Evolutionary conservation across 1,140 invertebrate species (phyloP).

Genomic region (Heliconius melpomene): DNA sequence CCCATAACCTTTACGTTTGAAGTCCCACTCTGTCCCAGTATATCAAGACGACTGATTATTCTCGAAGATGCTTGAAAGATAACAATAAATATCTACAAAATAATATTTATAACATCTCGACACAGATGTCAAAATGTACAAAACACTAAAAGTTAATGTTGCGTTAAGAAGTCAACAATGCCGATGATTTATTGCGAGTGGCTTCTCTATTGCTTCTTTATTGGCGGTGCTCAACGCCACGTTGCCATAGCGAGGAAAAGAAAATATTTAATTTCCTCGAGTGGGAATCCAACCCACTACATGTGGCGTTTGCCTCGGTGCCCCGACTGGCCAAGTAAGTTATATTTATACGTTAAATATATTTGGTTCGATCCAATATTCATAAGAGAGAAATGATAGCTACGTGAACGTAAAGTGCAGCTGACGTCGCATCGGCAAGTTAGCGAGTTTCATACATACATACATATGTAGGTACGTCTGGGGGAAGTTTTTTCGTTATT

Average conservation of each 20-base stretch:
- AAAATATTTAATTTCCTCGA: no score
- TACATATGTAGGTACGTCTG: constrained; percentile 48
- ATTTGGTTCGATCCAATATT: constrained; percentile 42
- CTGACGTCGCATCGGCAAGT: constrained; percentile 48
- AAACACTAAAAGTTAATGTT: not conserved
- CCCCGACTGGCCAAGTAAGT: no score
- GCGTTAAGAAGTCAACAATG: not conserved
- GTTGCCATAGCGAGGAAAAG: no score
- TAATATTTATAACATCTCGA: not conserved
- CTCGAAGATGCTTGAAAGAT: no score
- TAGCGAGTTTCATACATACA: constrained; percentile 35
- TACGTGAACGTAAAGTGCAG: constrained; percentile 56
- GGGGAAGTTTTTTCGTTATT: constrained; percentile 49
- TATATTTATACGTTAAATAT: not conserved
- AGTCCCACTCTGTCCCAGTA: no score
- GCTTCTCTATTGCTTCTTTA: not conserved
- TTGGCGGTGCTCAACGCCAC: no score
- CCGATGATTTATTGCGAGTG: not conserved
- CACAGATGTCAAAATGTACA: not conserved
- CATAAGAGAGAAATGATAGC: constrained; percentile 52
- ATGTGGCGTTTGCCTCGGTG: no score
- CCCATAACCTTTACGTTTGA: no score
- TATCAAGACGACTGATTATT: no score
- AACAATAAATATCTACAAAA: no score
- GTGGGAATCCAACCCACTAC: no score